phyloP scores from a whole-genome alignment of 2,113 vertebrate species.

The Tachysurus fulvidraco region DNA sequence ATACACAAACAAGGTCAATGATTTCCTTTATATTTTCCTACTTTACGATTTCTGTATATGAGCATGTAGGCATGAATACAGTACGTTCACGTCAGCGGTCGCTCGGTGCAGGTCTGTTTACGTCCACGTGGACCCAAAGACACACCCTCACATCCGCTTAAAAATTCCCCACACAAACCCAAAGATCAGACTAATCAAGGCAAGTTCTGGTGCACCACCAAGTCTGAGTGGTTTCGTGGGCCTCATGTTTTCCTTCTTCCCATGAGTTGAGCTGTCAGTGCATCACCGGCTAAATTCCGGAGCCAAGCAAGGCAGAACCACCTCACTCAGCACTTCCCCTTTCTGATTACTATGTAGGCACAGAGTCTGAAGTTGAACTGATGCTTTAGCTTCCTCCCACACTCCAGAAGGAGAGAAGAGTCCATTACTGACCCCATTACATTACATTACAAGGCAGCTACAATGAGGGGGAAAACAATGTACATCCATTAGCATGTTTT shows the following conservation, averaged over 20 bases:
- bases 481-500: constrained; percentile 42
- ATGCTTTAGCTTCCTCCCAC: constrained; percentile 70
- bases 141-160: background rate
- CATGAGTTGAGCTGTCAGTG: background rate
- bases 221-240: constrained; percentile 9
- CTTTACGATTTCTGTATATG: background rate
- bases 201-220: background rate
- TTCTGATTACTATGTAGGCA: constrained; percentile 72
- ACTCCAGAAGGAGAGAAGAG: constrained; percentile 18
- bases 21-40: background rate
- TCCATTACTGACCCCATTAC: constrained; percentile 9
- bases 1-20: background rate
- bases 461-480: constrained; percentile 1
- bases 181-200: constrained; percentile 1
- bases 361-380: constrained; percentile 60
- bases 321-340: constrained; percentile 55
- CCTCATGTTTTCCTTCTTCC: background rate
- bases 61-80: background rate
- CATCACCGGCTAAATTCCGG: constrained; percentile 30
- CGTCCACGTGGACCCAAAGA: background rate
- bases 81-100: background rate
- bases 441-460: background rate
- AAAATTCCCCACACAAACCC: background rate
- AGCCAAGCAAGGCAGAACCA: constrained; percentile 46
- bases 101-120: background rate